A percentile compares a stretch with the other conserved stretches of the same genome.
Evolutionary conservation across 2,797 vertebrate species (phyloP).

Genomic region (Acipenser ruthenus): DNA sequence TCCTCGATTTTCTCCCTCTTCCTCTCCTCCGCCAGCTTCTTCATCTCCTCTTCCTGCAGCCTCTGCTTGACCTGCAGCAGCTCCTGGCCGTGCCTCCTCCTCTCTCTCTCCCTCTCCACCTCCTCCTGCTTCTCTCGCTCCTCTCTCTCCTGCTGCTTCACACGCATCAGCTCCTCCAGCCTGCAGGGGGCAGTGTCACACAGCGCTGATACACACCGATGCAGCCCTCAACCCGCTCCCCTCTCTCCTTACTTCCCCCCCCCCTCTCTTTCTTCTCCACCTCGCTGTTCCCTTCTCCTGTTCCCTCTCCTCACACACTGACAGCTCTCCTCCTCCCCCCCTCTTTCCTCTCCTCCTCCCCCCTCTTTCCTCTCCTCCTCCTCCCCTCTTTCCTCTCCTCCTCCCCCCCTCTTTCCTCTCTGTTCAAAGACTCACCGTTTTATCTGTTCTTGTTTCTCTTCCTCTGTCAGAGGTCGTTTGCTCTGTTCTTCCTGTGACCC

Average conservation of each 20-base stretch:
- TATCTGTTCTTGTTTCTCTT: slow-evolving; percentile 77
- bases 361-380: too few species aligned
- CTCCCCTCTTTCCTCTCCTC: too few species aligned
- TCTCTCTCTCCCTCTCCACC: slow-evolving; percentile 74
- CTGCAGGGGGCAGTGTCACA: slow-evolving; percentile 38
- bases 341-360: too few species aligned
- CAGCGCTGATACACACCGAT: neutral
- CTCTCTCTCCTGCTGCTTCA: slow-evolving; percentile 79
- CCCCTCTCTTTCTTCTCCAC: too few species aligned
- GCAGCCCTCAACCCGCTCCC: neutral
- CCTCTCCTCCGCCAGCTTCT: slow-evolving; percentile 72
- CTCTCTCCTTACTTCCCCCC: too few species aligned
- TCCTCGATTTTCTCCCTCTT: slow-evolving; percentile 81
- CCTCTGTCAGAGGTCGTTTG: slow-evolving; percentile 66
- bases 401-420: neutral
- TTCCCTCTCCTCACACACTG: too few species aligned
- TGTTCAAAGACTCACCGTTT: slow-evolving; percentile 59
- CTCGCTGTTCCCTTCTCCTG: too few species aligned
- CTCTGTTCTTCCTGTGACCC: slow-evolving; percentile 21
- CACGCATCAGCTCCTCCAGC: slow-evolving; percentile 79
- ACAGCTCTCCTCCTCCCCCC: too few species aligned
- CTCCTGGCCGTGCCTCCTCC: slow-evolving; percentile 82
- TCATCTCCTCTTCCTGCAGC: slow-evolving; percentile 86
- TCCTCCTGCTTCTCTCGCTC: slow-evolving; percentile 81
- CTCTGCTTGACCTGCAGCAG: slow-evolving; percentile 73